phyloP scores from a whole-genome alignment of 2,888 invertebrate genomes.

The Stegophylla sp. region DNA sequence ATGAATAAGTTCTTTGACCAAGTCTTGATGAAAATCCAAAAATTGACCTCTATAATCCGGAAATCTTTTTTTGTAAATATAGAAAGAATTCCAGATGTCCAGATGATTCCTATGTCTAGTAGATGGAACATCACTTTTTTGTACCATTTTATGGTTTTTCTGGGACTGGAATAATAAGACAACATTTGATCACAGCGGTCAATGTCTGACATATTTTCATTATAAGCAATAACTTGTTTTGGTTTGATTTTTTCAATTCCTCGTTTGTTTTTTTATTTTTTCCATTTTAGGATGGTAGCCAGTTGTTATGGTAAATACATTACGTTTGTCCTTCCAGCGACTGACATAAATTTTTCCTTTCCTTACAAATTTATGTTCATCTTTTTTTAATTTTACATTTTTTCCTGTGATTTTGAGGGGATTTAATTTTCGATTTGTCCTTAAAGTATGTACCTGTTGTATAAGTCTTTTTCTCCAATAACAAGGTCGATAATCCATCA shows the following conservation, averaged over 20 bases:
- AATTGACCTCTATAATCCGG: neutral
- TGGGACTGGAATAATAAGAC: slow-evolving; percentile 17
- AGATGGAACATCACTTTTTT: slow-evolving; percentile 46
- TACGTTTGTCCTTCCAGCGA: slow-evolving; percentile 31
- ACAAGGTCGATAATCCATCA: neutral
- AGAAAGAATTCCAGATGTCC: slow-evolving; percentile 42
- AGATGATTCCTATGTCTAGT: slow-evolving; percentile 33
- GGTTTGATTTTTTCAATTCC: slow-evolving; percentile 15
- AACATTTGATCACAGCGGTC: slow-evolving; percentile 20
- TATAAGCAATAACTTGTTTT: slow-evolving; percentile 16
- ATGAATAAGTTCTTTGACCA: neutral
- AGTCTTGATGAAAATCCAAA: slow-evolving; percentile 3
- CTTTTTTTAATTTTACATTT: neutral
- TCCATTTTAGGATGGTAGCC: neutral
- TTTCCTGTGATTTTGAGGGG: neutral
- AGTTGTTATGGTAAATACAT: slow-evolving; percentile 20
- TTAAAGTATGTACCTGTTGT: slow-evolving; percentile 10
- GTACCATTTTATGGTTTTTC: slow-evolving; percentile 38
- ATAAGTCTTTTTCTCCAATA: neutral
- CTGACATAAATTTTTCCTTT: slow-evolving; percentile 11
- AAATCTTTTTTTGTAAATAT: slow-evolving; percentile 25
- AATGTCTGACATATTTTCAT: slow-evolving; percentile 23
- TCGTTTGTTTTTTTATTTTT: slow-evolving; percentile 2
- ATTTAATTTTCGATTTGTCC: slow-evolving; percentile 14
- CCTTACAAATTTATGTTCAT: neutral